Evolutionary conservation across 2,797 vertebrate genomes (phyloP).

Genomic region (Botia almorhae): DNA sequence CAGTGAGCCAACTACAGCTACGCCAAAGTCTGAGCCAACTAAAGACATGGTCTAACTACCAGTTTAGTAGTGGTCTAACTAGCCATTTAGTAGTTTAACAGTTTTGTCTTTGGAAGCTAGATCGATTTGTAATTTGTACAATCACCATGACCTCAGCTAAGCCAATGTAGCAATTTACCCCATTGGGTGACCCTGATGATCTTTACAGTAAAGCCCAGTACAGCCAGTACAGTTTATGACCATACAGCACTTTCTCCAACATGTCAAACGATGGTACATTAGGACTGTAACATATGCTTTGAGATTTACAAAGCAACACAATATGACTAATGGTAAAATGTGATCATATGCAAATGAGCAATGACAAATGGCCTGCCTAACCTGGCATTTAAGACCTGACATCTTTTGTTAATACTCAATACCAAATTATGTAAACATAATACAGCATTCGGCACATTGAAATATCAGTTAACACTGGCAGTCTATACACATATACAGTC

Average conservation of each 20-base stretch:
- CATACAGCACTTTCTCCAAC: constrained; percentile 16
- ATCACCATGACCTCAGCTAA: constrained; percentile 13
- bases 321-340: constrained; percentile 8
- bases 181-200: constrained; percentile 23
- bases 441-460: constrained; percentile 37
- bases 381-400: constrained; percentile 20
- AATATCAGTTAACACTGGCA: constrained; percentile 14
- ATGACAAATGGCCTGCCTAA: constrained; percentile 12
- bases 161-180: constrained; percentile 30
- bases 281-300: constrained; percentile 14
- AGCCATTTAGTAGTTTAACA: no score
- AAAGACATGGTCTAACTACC: constrained; percentile 18
- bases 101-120: constrained; percentile 38
- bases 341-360: no score
- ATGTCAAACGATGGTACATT: constrained; percentile 3
- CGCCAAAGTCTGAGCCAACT: constrained; percentile 26
- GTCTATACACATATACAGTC: constrained; percentile 40
- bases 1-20: no score
- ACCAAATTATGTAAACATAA: constrained; percentile 37
- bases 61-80: no score
- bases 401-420: constrained; percentile 33
- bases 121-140: constrained; percentile 31
- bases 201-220: constrained; percentile 30
- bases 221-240: constrained; percentile 31
- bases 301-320: constrained; percentile 34